A percentile compares a stretch with the other conserved stretches of the same genome.
phyloP scores from a whole-genome alignment of 2,113 vertebrate species.

The Ramphastos sulfuratus region DNA sequence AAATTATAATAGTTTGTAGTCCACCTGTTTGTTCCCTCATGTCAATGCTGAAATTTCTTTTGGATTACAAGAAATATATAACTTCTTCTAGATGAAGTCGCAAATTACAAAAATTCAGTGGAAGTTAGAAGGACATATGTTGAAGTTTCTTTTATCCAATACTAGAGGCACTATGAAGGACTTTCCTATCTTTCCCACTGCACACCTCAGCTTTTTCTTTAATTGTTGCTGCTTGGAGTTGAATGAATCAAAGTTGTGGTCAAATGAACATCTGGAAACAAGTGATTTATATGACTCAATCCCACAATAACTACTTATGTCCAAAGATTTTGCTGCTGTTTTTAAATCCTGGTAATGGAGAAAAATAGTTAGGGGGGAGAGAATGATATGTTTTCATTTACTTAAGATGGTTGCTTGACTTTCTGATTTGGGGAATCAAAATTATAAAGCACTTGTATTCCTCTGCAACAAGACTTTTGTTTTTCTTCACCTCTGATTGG shows the following conservation, averaged over 20 bases:
- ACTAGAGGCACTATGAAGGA: neutral
- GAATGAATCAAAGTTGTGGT: neutral
- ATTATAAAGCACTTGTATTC: accelerated
- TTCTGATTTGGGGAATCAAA: neutral
- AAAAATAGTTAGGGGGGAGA: neutral
- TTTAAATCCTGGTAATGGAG: neutral
- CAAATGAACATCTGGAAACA: neutral
- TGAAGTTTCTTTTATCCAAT: neutral
- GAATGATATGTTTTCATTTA: neutral
- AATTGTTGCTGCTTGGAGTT: neutral
- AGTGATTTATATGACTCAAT: neutral
- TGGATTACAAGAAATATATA: neutral
- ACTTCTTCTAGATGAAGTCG: neutral
- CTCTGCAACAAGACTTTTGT: neutral
- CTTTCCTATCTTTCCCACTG: neutral
- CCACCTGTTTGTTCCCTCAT: neutral
- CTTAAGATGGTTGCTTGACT: neutral
- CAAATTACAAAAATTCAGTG: neutral
- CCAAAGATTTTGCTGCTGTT: neutral
- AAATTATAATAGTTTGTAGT: neutral
- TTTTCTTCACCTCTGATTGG: neutral
- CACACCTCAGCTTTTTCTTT: neutral
- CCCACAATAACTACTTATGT: neutral
- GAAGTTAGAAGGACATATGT: neutral
- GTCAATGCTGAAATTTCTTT: neutral